Evolutionary conservation across 2,113 vertebrate genomes (phyloP), one percentile per base, ranked within the genome.

Genomic region (Protobothrops flavoviridis): DNA sequence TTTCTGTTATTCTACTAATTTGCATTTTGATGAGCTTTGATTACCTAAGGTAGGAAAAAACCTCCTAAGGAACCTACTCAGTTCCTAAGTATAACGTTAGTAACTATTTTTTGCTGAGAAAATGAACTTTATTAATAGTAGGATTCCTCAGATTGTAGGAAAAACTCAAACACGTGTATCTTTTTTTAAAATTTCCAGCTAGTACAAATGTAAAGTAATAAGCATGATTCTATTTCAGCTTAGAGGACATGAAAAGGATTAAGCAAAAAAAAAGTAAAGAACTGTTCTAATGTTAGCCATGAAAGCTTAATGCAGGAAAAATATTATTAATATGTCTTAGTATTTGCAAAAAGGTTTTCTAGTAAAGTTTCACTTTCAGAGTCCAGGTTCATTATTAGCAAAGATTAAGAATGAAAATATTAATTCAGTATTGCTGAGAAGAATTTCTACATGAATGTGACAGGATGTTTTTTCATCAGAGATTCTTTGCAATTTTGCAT

Each of bases 1-100:
- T n/a, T 91, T 94, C 64, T 85, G 92, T 92, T 0, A 24, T 56
- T 93, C 93, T 69, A 85, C 95, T 95, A 94, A 92, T 96, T 96
- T 95, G 92, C 56, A 61, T 95, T 96, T 90, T 94, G 92, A 94
- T 95, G 95, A 94, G 50, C 93, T 87, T 43, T 93, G 96, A 95
- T 96, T 94, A 61, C 53, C 94, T 95, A 96, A 95, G 7, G 88
- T 94, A 55, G 2, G 39, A 96, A 85, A 92, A 88, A 93, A 92
- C 94, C 94, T 69, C 92, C 8, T 87, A 94, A 95, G 95, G 50
- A 92, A 4, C 93, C 93, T 52, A 64, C 45, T 26, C 81, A 94
- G 52, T 4, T 57, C 39, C 93, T 91, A 29, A 93, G 91, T 91
- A 87, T 39, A 43, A 12, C 64, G 93, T 55, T 50, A 88, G 90